Evolutionary conservation across 2,888 invertebrate species (phyloP).

Genomic region (Cataglyphis altisquamis): DNA sequence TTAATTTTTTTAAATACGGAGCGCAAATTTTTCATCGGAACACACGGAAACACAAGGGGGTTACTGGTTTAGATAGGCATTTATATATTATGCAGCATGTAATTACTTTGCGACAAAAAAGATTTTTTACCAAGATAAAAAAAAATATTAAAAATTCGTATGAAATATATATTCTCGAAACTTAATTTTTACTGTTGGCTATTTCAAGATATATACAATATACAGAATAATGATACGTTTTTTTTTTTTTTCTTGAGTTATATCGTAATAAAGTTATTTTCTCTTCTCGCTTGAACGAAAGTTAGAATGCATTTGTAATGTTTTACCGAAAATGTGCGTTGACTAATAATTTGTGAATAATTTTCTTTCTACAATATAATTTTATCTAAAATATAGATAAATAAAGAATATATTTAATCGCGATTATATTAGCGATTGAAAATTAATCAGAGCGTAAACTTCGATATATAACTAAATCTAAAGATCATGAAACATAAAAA

Average conservation of each 20-base stretch:
- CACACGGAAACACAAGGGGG: constrained; percentile 52
- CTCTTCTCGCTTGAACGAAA: constrained; percentile 7
- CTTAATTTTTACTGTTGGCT: constrained; percentile 2
- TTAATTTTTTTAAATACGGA: constrained; percentile 54
- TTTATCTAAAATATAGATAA: constrained; percentile 13
- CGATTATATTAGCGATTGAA: not conserved
- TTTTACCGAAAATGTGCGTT: constrained; percentile 11
- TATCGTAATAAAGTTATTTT: constrained; percentile 34
- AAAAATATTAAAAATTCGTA: constrained; percentile 51
- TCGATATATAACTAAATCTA: not conserved
- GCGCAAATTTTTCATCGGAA: constrained; percentile 53
- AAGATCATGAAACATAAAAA: no score
- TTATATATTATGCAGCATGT: constrained; percentile 52
- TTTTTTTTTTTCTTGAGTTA: constrained; percentile 6
- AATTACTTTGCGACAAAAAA: constrained; percentile 49
- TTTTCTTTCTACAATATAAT: not conserved
- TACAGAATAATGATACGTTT: constrained; percentile 9
- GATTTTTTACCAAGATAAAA: constrained; percentile 48
- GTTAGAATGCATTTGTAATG: constrained; percentile 8
- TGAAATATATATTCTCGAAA: constrained; percentile 28
- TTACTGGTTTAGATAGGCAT: constrained; percentile 51
- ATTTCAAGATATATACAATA: constrained; percentile 38
- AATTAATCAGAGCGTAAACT: not conserved
- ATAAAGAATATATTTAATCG: not conserved
- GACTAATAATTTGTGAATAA: not conserved